Conservation (phyloP, 2,113 vertebrate genomes). For the Lanius ludovicianus region DNA sequence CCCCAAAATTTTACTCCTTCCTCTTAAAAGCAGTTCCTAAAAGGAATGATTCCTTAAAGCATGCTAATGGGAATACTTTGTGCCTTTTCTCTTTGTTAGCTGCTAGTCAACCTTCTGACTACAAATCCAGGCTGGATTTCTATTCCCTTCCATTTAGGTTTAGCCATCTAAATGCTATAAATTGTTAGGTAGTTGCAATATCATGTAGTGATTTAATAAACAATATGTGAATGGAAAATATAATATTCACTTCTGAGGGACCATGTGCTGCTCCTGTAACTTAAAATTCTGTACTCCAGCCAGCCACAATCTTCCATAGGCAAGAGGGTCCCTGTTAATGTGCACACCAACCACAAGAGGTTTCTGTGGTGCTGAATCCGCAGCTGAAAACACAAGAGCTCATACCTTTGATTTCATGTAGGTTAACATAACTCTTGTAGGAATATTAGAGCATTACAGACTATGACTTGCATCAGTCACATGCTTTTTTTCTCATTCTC, state of each 20-base stretch:
- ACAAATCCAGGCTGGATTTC: background rate
- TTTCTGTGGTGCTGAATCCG: background rate
- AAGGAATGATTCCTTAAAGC: background rate
- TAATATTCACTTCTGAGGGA: background rate
- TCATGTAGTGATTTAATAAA: background rate
- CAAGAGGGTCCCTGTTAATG: background rate
- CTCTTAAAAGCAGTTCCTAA: background rate
- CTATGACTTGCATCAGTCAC: background rate
- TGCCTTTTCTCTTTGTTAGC: background rate
- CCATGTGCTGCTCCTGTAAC: background rate
- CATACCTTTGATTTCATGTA: background rate
- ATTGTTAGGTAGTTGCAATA: background rate
- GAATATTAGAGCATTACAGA: background rate
- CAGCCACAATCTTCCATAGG: background rate
- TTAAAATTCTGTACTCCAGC: background rate
- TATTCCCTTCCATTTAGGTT: background rate
- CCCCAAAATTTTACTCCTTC: background rate
- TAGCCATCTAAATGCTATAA: background rate
- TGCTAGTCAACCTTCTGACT: background rate
- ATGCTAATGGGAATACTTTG: background rate
- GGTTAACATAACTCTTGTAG: background rate
- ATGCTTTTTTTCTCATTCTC: background rate
- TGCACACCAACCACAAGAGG: background rate
- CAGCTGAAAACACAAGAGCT: background rate
- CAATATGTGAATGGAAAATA: background rate